Base-by-base conservation (phyloP, 2,888 invertebrate genomes). In the Drosophila meridiana region DNA sequence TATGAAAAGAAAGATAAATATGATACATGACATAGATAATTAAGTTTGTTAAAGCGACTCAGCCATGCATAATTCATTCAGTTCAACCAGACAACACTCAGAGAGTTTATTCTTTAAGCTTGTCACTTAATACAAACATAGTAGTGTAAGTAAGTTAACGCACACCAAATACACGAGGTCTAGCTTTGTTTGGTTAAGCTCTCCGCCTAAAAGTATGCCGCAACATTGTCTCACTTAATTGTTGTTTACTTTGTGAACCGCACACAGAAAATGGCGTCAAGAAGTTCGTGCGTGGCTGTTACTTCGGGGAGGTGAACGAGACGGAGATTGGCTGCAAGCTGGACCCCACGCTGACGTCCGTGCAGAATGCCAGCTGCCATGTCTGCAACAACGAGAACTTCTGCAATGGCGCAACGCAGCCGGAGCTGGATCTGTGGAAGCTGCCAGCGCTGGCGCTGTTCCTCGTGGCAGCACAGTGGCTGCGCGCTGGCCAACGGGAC, bases 221-320 rank as follows among this genome's bases (percentile, higher is more conserved):
- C 67, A 69, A 26, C 28, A 60, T 38, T 63, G 8, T 53, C 13
- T 6, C 6, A 43, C 20, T 50, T 36, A n/a, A 48, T 47, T 60
- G 32, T 56, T 63, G 52, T 72, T 67, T 71, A 58, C 43, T 47
- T 76, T 66, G 56, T 28, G 20, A 53, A 53, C n/a, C 60, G 30
- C 52, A 66, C 56, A 50, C 80, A 91, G 91, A 92, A 79, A 69
- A 89, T 63, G 87, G 85, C 63, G 78, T 80, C n/a, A 72, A 65
- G 14, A 91, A 90, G 61, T 75, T 83, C 30, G 79, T 91, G 52
- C 86, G 91, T 36, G 91, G 83, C 71, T 92, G 91, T 61, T 92
- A 89, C 65, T 92, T 92, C 48, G 91, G 91, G 34, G 89, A 91
- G 63, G 78, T 87, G 66, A 91, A 91, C 73, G 90, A 90, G 48